Conservation (phyloP, 2,888 invertebrate species). For the Gasteruption jaculator region DNA sequence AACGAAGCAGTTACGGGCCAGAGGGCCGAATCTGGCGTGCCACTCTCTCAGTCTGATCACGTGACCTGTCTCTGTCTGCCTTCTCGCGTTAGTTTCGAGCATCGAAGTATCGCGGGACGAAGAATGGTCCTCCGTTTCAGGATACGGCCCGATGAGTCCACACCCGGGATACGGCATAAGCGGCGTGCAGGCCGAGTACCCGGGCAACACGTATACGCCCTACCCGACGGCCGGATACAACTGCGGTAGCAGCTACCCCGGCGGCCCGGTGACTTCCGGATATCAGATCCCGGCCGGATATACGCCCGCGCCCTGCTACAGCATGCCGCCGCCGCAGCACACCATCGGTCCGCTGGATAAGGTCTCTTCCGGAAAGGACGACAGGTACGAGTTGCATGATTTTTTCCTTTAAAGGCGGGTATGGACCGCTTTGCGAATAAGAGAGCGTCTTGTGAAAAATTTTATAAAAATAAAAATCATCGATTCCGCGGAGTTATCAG, state of each 20-base stretch:
- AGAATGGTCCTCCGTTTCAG: constrained; percentile 50
- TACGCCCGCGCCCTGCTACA: constrained; percentile 74
- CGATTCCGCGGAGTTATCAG: too few species aligned
- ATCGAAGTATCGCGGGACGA: not conserved
- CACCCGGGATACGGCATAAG: constrained; percentile 79
- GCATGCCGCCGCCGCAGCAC: constrained; percentile 81
- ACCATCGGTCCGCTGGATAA: constrained; percentile 57
- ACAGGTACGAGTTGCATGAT: too few species aligned
- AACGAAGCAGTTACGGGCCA: constrained; percentile 6
- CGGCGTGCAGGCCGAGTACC: constrained; percentile 76
- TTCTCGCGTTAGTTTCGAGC: too few species aligned
- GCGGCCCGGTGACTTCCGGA: constrained; percentile 55
- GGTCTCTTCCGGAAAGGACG: constrained; percentile 62
- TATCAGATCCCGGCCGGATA: constrained; percentile 67
- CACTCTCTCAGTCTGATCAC: too few species aligned
- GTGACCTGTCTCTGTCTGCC: too few species aligned
- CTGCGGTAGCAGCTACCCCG: constrained; percentile 54
- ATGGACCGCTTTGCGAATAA: too few species aligned
- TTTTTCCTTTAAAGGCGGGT: too few species aligned
- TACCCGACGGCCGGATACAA: constrained; percentile 64
- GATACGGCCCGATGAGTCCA: constrained; percentile 79
- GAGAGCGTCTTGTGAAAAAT: too few species aligned
- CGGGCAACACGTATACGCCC: constrained; percentile 69
- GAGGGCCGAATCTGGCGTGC: too few species aligned
- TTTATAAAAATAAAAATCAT: too few species aligned